phyloP scores from a whole-genome alignment of 2,797 vertebrate species.

The Microtus obscurus region DNA sequence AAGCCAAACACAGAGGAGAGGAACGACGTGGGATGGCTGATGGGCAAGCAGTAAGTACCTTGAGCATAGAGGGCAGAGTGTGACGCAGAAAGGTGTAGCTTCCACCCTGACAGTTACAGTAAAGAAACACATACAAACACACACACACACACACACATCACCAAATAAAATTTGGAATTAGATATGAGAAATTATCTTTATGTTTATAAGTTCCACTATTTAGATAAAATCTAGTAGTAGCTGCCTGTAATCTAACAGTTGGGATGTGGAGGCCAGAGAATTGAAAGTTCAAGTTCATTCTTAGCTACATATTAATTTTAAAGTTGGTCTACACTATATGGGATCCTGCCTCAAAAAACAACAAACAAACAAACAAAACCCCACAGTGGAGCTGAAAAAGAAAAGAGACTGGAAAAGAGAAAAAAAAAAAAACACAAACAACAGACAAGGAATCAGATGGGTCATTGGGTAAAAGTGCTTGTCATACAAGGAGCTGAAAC shows the following conservation, averaged over 20 bases:
- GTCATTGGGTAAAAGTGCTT: not conserved
- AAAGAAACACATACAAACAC: not conserved
- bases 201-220: not conserved
- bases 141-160: not conserved
- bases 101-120: not conserved
- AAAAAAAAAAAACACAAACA: not conserved
- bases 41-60: not conserved
- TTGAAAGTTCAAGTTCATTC: not conserved
- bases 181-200: not conserved
- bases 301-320: not conserved
- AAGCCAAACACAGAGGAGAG: not conserved
- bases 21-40: not conserved
- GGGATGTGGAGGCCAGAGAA: no score
- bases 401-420: not conserved
- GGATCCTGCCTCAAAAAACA: not conserved
- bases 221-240: not conserved
- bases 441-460: not conserved
- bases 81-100: not conserved
- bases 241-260: not conserved
- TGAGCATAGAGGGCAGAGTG: no score
- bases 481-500: not conserved
- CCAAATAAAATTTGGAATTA: not conserved
- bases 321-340: not conserved
- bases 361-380: not conserved
- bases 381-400: not conserved